Conservation (phyloP, 2,797 vertebrate species). For the Clarias fuscus region DNA sequence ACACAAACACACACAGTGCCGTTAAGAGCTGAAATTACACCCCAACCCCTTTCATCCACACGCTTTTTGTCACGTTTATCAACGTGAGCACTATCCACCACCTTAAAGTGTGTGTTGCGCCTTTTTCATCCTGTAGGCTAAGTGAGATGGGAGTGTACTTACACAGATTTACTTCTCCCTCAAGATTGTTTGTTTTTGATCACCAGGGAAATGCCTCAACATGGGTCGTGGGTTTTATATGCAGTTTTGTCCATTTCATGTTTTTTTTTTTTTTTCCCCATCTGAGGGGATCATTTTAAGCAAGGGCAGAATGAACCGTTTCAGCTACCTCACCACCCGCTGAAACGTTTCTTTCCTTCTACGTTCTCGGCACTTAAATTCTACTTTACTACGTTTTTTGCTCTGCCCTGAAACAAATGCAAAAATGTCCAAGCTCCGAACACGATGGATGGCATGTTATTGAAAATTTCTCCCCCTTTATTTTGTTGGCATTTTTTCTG, state of each 20-base stretch:
- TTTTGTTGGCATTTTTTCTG: conserved; percentile 62
- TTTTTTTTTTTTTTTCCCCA: not conserved
- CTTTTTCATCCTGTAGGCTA: conserved; percentile 10
- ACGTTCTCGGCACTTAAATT: conserved; percentile 14
- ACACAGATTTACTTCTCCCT: conserved; percentile 21
- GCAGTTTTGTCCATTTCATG: conserved; percentile 8
- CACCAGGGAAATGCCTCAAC: not conserved
- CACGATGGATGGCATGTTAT: conserved; percentile 3
- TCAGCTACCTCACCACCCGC: not conserved
- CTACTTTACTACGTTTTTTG: not conserved
- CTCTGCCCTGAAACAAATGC: conserved; percentile 36
- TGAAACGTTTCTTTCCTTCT: not conserved
- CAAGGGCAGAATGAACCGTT: not conserved
- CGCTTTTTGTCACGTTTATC: not conserved
- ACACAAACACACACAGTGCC: not conserved
- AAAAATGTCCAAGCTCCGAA: conserved; percentile 61
- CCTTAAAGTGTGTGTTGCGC: conserved; percentile 33
- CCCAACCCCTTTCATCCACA: conserved; percentile 18
- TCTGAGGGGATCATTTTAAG: not conserved
- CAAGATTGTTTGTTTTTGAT: conserved; percentile 42
- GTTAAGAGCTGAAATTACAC: not conserved
- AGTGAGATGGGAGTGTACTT: not conserved
- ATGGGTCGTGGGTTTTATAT: conserved; percentile 1
- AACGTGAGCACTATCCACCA: not conserved
- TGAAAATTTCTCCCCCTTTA: conserved; percentile 18